Percentiles rank a stretch among this genome's conserved stretches.
Conservation (phyloP, 2,797 vertebrate species). For the Hozukius guyotensis region DNA sequence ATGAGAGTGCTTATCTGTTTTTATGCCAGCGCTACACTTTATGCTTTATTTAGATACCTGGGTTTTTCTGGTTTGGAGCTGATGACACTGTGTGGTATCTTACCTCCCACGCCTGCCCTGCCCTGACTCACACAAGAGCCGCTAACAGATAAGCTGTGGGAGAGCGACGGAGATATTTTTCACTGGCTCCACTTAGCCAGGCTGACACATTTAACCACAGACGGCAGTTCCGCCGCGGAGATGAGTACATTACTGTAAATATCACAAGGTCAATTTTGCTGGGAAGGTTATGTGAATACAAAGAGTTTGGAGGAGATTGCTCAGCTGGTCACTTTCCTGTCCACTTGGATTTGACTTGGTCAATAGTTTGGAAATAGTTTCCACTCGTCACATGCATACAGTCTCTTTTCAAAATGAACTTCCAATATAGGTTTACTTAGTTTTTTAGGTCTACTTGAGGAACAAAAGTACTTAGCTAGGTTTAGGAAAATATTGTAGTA, state of each 20-base stretch:
- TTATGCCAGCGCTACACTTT: constrained; percentile 40
- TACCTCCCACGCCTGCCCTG: constrained; percentile 60
- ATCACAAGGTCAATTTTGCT: constrained; percentile 42
- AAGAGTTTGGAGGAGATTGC: neutral
- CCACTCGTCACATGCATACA: neutral
- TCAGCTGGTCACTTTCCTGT: neutral
- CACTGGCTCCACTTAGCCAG: constrained; percentile 33
- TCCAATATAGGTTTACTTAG: neutral
- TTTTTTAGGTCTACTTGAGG: neutral
- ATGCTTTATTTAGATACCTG: constrained; percentile 70
- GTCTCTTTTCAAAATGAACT: neutral
- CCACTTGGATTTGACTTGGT: neutral
- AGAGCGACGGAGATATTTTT: constrained; percentile 43
- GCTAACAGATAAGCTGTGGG: constrained; percentile 70
- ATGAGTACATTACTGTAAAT: constrained; percentile 44
- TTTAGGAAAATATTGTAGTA: neutral
- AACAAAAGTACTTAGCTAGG: neutral
- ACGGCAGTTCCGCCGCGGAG: constrained; percentile 13
- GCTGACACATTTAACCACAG: constrained; percentile 43
- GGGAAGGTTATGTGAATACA: constrained; percentile 9
- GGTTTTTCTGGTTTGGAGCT: constrained; percentile 60
- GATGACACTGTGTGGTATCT: constrained; percentile 68
- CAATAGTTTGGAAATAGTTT: too few relatives aligned
- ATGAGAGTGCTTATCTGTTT: constrained; percentile 53
- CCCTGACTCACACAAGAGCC: constrained; percentile 67